Evolutionary conservation across 1,140 invertebrate genomes (phyloP), one percentile per base, ranked within the genome.

Genomic region (Scaptomyza pallida): DNA sequence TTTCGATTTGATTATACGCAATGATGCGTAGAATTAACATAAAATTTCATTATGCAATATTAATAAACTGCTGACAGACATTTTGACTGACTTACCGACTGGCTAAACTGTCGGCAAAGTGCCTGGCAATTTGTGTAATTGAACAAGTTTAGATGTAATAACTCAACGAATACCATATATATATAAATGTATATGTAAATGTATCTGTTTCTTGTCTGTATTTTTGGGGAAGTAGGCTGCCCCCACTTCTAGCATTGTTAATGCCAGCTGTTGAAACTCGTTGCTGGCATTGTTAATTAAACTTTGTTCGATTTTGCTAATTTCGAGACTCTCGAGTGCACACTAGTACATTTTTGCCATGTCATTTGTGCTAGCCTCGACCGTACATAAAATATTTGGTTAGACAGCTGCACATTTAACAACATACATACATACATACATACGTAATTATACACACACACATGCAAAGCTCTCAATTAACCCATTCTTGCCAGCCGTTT

Each of bases 21-120:
- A 88, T 89, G 89, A 91, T 89, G 89, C 89, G 86, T 81, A 89
- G 79, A 85, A 91, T 91, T 91, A 90, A 91, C 80, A 91, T 88
- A 85, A 85, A 91, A 91, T 91, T 90, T 78, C 77, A 91, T 90
- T 90, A 91, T 81, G 78, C 77, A 80, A 89, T 78, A 83, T 89
- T 89, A 89, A 89, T 89, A 83, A 79, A 88, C 82, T 78, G 82
- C 70, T 67, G 81, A 86, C 77, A 81, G 82, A 70, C 81, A 68
- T 63, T 63, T 67, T 51, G 41, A 56, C 52, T n/a, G 47, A 17
- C 44, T 57, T 62, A 41, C 72, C 44, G 44, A 50, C 23, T 19
- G 23, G 41, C 47, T 13, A 47, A 50, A 30, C 64, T 16, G 43
- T 35, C 44, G 47, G 37, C 45, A 41, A n/a, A 55, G 44, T 69